Evolutionary conservation across 2,113 vertebrate genomes (phyloP), one percentile per base, ranked within the genome.

Genomic region (Pelvicachromis taeniatus): DNA sequence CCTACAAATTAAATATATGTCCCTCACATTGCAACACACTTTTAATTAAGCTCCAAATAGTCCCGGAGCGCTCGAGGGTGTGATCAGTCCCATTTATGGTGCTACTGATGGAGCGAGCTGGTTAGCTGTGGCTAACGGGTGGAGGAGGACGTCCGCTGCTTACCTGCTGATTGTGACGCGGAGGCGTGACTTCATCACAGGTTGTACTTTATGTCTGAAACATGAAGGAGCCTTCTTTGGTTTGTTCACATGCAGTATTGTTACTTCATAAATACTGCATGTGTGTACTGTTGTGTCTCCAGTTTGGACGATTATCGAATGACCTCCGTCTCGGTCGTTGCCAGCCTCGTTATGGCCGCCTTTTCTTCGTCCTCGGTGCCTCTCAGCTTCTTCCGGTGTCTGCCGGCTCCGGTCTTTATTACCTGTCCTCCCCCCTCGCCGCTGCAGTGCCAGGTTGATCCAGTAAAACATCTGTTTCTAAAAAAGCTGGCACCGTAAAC

Each of bases 391-490:
- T 81, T 9, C 63, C 59, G 63, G 55, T 54, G 55, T 59, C 65
- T 48, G 50, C 77, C 90, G 79, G 84, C 55, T 54, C 35, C 9
- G 2, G 11, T 23, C 77, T 81, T 83, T 85, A 87, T 59, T 53
- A 79, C 83, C 65, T 54, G 40, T 31, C 68, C 56, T 80, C 29
- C 55, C 83, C 45, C 9, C 21, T 73, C 16, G 4, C 23, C 29
- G 68, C 73, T 70, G 4, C 81, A 29, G 80, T 58, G 77, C 80
- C 80, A 9, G 59, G 55, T 42, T 50, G 65, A 77, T 86, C 81
- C 84, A 81, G 85, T 89, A 82, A 92, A 89, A 91, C 92, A 94
- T 93, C 90, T 93, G 92, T 91, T 91, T 88, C 77, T 79, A 50
- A 82, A 73, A 55, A 40, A 40, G 84, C 78, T 77, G 70, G 77